A percentile compares a stretch with the other conserved stretches of the same genome.
Evolutionary conservation across 2,888 invertebrate species (phyloP).

Genomic region (Rhimphoctona megacephalus): DNA sequence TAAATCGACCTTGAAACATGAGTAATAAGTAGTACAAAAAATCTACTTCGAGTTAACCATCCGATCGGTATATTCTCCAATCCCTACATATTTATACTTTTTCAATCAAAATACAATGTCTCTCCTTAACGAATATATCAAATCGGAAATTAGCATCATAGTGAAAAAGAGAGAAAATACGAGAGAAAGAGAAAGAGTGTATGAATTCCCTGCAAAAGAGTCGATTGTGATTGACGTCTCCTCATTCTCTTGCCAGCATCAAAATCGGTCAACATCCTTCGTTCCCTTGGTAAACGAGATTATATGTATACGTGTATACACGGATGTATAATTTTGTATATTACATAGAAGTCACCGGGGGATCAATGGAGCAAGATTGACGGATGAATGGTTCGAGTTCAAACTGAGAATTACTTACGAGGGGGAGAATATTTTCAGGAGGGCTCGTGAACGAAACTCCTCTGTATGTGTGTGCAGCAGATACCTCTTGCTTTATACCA

Average conservation of each 20-base stretch:
- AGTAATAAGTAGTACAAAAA: too few species aligned
- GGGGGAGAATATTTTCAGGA: conserved; percentile 39
- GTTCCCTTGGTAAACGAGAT: conserved; percentile 18
- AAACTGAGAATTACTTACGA: conserved; percentile 63
- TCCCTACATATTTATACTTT: background rate
- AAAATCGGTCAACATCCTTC: conserved; percentile 54
- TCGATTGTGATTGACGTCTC: conserved; percentile 71
- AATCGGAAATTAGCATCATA: background rate
- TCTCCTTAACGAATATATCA: background rate
- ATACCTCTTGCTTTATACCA: conserved; percentile 32
- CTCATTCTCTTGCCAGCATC: conserved; percentile 24
- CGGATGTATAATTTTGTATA: conserved; percentile 33
- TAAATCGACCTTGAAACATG: too few species aligned
- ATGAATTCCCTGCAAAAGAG: conserved; percentile 55
- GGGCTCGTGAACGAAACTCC: conserved; percentile 44
- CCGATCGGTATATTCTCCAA: background rate
- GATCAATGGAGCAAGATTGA: conserved; percentile 70
- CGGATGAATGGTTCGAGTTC: conserved; percentile 67
- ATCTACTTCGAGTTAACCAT: background rate
- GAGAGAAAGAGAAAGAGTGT: conserved; percentile 23
- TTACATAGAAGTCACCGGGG: conserved; percentile 38
- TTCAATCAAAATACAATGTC: background rate
- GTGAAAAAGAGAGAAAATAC: conserved; percentile 19
- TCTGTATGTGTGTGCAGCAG: conserved; percentile 23
- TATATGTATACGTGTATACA: background rate